Conservation (phyloP, 2,113 vertebrate genomes). For the Nothocercus julius region DNA sequence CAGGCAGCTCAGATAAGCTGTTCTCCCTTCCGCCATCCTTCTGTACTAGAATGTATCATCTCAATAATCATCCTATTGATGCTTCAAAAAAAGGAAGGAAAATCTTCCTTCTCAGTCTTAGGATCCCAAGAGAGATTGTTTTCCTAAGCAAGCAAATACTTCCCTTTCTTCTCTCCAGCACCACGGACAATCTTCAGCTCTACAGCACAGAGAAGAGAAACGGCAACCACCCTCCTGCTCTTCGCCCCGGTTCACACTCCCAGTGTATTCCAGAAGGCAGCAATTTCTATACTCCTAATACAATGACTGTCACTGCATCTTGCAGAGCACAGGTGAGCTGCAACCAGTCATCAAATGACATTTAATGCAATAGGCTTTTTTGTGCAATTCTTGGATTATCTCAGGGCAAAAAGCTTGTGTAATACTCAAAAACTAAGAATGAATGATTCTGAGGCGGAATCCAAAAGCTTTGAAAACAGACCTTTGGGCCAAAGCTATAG, state of each 20-base stretch:
- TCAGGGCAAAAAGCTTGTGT: background rate
- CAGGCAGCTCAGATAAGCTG: conserved; percentile 39
- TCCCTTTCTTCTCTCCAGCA: background rate
- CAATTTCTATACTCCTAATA: background rate
- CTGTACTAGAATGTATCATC: background rate
- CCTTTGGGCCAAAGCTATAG: background rate
- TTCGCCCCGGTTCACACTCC: background rate
- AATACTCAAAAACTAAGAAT: background rate
- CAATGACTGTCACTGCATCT: background rate
- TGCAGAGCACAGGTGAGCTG: background rate
- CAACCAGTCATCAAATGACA: background rate
- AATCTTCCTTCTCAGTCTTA: background rate
- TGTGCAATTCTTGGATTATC: background rate
- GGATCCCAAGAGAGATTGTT: background rate
- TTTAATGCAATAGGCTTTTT: background rate
- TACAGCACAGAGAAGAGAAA: background rate
- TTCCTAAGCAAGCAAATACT: background rate
- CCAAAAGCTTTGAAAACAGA: background rate
- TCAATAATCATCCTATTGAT: conserved; percentile 37
- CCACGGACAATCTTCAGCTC: background rate
- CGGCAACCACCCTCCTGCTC: background rate
- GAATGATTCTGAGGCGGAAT: background rate
- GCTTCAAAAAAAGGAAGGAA: conserved; percentile 13
- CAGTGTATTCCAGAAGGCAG: background rate
- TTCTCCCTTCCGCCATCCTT: background rate